Conservation (phyloP, 1,140 invertebrate species). For the Apis mellifera region DNA sequence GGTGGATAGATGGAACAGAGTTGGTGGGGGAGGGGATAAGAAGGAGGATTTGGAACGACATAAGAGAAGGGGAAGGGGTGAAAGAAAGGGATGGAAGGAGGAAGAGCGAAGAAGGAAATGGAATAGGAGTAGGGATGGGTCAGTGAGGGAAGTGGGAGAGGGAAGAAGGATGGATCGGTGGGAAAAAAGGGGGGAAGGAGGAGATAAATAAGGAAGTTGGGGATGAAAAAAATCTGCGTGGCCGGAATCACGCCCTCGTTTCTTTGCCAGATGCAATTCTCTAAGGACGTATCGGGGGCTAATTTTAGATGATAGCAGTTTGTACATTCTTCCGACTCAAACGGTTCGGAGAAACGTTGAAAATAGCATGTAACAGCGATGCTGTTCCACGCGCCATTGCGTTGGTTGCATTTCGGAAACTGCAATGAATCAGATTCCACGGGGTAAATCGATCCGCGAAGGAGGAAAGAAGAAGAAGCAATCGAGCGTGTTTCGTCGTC, state of each 20-base stretch:
- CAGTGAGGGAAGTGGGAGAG: neutral
- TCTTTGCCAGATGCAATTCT: conserved; percentile 29
- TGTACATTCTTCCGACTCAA: neutral
- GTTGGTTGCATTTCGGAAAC: neutral
- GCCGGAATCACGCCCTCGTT: conserved; percentile 36
- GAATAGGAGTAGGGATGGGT: conserved; percentile 24
- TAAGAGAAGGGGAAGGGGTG: neutral
- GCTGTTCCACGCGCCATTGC: neutral
- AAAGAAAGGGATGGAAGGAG: neutral
- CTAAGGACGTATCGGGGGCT: conserved; percentile 13
- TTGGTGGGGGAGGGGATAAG: neutral
- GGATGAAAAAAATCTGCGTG: neutral
- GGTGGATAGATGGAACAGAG: neutral
- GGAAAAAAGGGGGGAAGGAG: conserved; percentile 5
- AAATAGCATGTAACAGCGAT: neutral
- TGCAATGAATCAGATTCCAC: conserved; percentile 1
- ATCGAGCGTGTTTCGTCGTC: neutral
- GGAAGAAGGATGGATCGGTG: neutral
- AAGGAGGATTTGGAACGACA: neutral
- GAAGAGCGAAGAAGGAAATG: conserved; percentile 1
- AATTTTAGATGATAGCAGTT: conserved; percentile 28
- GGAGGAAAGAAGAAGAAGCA: neutral
- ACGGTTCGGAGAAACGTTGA: neutral
- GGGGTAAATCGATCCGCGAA: neutral
- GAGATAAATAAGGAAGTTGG: conserved; percentile 3